Percentiles rank a stretch among this genome's conserved stretches.
Evolutionary conservation across 2,113 vertebrate genomes (phyloP).

Genomic region (Girardinichthys multiradiatus): DNA sequence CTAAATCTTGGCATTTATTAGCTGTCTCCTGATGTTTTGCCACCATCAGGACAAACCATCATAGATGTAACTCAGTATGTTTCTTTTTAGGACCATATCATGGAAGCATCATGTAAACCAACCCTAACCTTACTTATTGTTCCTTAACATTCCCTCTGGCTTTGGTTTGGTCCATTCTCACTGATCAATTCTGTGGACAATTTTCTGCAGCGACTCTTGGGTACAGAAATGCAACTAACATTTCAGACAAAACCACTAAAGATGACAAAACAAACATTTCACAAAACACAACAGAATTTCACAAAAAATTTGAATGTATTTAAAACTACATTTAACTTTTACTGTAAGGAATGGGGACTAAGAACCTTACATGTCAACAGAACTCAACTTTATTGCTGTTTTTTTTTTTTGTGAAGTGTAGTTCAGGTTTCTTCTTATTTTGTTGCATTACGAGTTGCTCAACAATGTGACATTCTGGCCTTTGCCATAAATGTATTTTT

Average conservation of each 20-base stretch:
- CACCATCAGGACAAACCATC: background rate
- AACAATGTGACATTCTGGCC: background rate
- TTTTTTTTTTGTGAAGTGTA: too few species aligned
- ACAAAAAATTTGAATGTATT: background rate
- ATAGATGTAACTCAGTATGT: background rate
- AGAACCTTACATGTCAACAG: background rate
- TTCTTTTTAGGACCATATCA: background rate
- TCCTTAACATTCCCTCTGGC: background rate
- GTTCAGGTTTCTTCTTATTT: background rate
- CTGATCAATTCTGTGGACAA: background rate
- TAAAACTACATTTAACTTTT: background rate
- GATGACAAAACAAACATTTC: background rate
- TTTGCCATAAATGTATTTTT: background rate
- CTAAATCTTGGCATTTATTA: too few species aligned
- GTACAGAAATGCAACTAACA: background rate
- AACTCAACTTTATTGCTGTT: background rate
- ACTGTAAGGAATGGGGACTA: background rate
- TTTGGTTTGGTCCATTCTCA: background rate
- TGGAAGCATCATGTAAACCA: background rate
- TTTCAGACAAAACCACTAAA: background rate
- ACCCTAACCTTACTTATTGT: background rate
- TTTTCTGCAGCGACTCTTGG: background rate
- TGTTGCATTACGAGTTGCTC: background rate
- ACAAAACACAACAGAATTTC: background rate
- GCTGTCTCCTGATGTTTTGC: background rate